Percentiles rank a stretch among this genome's conserved stretches.
These are phyloP conservation scores for Spinus pinus DNA, from an alignment of 2,797 vertebrate genomes.

Conservation along the genomic window DNA sequence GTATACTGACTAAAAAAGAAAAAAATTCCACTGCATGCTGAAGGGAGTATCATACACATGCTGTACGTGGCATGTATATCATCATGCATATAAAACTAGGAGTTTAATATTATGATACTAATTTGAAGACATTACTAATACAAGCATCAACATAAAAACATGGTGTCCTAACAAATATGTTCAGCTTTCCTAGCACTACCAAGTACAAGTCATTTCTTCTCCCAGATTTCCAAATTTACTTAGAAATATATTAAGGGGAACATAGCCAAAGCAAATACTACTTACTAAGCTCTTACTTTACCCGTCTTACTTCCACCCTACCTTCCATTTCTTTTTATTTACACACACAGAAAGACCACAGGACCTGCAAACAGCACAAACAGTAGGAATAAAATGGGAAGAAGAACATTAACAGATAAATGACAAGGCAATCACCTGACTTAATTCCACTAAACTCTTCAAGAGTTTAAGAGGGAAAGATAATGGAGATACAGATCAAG, in stretches of 20 bases:
- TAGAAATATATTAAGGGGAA: neutral
- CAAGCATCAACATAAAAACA: neutral
- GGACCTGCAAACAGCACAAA: neutral
- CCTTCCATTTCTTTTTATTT: neutral
- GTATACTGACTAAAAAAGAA: neutral
- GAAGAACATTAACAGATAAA: neutral
- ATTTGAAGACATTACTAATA: neutral
- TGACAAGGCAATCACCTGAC: neutral
- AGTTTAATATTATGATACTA: neutral
- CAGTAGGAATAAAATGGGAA: neutral
- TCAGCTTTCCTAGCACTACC: neutral
- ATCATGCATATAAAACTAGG: neutral
- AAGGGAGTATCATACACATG: neutral
- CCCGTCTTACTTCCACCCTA: neutral
- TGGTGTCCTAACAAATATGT: neutral
- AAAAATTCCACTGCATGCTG: neutral
- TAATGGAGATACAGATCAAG: neutral
- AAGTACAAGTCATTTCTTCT: neutral
- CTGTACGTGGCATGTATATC: neutral
- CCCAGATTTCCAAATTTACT: neutral
- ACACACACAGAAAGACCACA: neutral
- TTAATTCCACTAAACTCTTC: neutral
- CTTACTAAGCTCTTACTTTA: neutral
- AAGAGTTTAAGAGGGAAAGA: neutral
- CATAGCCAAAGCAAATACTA: neutral